Percentiles rank a stretch among this genome's conserved stretches.
These are phyloP conservation scores for Macrophya alboannulata DNA, from an alignment of 2,888 invertebrate species.

Conservation along the genomic window DNA sequence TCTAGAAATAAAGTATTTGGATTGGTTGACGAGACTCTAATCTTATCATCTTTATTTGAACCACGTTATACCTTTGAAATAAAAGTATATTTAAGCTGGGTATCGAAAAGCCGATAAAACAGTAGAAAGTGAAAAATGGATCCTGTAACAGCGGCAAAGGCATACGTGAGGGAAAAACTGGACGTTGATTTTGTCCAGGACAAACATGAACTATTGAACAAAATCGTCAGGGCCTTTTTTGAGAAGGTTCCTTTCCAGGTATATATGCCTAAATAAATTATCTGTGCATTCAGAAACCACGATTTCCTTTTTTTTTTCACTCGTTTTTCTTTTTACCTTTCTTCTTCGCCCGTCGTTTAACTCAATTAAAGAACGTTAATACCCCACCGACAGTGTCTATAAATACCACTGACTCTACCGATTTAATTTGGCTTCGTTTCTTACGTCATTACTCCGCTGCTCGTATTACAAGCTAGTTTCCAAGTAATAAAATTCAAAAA, in stretches of 20 bases:
- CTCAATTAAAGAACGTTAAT: neutral
- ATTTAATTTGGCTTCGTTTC: conserved; percentile 20
- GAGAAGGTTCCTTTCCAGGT: conserved; percentile 56
- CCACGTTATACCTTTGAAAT: neutral
- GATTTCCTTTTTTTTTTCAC: neutral
- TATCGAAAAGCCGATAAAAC: neutral
- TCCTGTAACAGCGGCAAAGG: conserved; percentile 39
- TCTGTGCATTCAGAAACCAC: neutral
- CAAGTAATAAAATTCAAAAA: neutral
- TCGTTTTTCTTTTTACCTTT: too few relatives aligned
- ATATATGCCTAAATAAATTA: neutral
- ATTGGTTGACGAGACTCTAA: conserved; percentile 17
- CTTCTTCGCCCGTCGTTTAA: neutral
- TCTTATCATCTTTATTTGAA: conserved; percentile 32
- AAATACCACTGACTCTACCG: neutral
- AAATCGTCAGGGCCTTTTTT: conserved; percentile 47
- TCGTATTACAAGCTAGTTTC: neutral
- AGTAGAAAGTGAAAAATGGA: conserved; percentile 47
- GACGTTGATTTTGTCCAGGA: conserved; percentile 28
- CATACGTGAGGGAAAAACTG: conserved; percentile 46
- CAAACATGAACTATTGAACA: conserved; percentile 35
- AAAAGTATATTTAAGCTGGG: conserved; percentile 23
- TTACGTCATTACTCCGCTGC: neutral
- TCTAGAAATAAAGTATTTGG: neutral
- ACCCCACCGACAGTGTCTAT: conserved; percentile 3